Evolutionary conservation across 2,888 invertebrate genomes (phyloP).

Genomic region (Dolomedes plantarius): DNA sequence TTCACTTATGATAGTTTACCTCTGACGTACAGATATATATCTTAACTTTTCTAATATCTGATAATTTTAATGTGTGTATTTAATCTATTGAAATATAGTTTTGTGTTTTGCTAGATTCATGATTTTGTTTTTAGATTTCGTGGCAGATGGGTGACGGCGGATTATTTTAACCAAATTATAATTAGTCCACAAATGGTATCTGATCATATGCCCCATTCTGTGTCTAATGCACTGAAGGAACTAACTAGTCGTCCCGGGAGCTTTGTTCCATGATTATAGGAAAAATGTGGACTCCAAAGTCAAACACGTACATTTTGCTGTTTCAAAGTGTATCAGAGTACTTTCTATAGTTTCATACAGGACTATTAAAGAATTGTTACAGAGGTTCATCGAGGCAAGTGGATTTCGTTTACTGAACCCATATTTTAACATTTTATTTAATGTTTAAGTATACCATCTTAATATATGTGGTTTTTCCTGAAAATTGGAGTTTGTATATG

Average conservation of each 20-base stretch:
- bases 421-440: too few species aligned
- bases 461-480: too few species aligned
- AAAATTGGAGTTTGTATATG: too few species aligned
- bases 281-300: not conserved
- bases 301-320: constrained; percentile 57
- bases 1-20: too few species aligned
- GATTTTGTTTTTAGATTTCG: constrained; percentile 77
- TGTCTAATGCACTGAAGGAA: constrained; percentile 82
- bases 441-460: too few species aligned
- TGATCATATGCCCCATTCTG: constrained; percentile 90
- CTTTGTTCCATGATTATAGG: constrained; percentile 58
- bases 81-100: too few species aligned
- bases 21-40: too few species aligned
- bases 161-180: constrained; percentile 87
- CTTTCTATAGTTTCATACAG: constrained; percentile 9
- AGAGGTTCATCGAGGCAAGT: not conserved
- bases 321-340: constrained; percentile 52
- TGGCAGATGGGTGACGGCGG: constrained; percentile 87
- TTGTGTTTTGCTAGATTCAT: too few species aligned
- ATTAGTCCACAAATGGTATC: constrained; percentile 90
- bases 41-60: too few species aligned
- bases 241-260: constrained; percentile 34
- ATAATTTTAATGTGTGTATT: too few species aligned
- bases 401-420: not conserved
- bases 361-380: not conserved